These are phyloP conservation scores for Drosophila sucinea DNA, from an alignment of 1,140 invertebrate species.

Conservation along the genomic window DNA sequence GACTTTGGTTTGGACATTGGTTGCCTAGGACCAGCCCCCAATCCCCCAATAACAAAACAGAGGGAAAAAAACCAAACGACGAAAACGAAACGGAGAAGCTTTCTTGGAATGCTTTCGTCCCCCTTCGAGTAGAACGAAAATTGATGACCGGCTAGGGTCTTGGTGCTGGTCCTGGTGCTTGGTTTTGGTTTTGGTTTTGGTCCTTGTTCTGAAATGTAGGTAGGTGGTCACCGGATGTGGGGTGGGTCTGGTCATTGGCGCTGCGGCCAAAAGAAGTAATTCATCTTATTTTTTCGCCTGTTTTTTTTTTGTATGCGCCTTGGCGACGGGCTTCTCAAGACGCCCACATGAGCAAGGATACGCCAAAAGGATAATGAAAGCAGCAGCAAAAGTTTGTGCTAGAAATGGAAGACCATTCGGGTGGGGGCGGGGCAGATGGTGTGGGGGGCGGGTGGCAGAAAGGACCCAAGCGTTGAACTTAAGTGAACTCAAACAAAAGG, in stretches of 20 bases:
- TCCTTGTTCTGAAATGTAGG: slow-evolving; percentile 17
- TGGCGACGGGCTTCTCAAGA: slow-evolving; percentile 67
- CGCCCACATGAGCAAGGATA: slow-evolving; percentile 79
- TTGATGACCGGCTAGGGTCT: slow-evolving; percentile 71
- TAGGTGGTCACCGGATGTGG: slow-evolving; percentile 25
- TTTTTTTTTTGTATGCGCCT: slow-evolving; percentile 50
- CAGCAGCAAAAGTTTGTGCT: slow-evolving; percentile 63
- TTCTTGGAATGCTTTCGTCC: slow-evolving; percentile 58
- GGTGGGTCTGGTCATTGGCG: slow-evolving; percentile 75
- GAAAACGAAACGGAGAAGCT: slow-evolving; percentile 73
- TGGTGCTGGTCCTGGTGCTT: slow-evolving; percentile 38
- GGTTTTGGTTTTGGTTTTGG: slow-evolving; percentile 29
- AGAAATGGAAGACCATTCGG: slow-evolving; percentile 33
- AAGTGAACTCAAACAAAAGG: slow-evolving; percentile 81
- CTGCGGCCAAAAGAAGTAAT: slow-evolving; percentile 81
- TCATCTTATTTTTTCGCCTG: slow-evolving; percentile 75
- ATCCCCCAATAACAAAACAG: not conserved
- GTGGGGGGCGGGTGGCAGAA: slow-evolving; percentile 31
- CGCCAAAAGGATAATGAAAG: slow-evolving; percentile 80
- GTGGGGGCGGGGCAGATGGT: slow-evolving; percentile 22
- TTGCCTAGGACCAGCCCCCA: slow-evolving; percentile 60
- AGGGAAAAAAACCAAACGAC: slow-evolving; percentile 3
- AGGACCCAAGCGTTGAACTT: slow-evolving; percentile 76
- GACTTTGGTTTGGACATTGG: slow-evolving; percentile 46
- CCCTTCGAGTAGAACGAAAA: slow-evolving; percentile 65